Conservation (phyloP, 2,797 vertebrate species). For the Chaetodon trifasciatus region DNA sequence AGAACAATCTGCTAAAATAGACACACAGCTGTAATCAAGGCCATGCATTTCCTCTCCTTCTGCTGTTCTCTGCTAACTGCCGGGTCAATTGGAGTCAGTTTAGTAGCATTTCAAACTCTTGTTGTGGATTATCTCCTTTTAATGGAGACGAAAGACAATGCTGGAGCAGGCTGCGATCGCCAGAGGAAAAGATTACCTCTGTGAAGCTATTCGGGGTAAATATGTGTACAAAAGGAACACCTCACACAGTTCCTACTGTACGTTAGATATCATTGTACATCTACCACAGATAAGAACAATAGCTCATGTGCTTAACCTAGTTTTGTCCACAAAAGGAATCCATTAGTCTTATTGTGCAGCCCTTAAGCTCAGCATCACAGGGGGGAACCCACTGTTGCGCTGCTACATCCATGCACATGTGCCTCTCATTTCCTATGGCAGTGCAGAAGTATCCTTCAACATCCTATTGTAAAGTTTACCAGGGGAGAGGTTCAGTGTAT, state of each 20-base stretch:
- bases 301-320: slow-evolving; percentile 75
- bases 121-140: slow-evolving; percentile 83
- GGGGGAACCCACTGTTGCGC: slow-evolving; percentile 61
- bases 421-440: slow-evolving; percentile 85
- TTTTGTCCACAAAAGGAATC: slow-evolving; percentile 82
- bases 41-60: slow-evolving; percentile 93
- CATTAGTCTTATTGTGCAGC: slow-evolving; percentile 82
- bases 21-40: slow-evolving; percentile 95
- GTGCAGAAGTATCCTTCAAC: slow-evolving; percentile 85
- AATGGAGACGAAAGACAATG: slow-evolving; percentile 83
- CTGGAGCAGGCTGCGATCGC: slow-evolving; percentile 62
- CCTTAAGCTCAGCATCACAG: slow-evolving; percentile 75
- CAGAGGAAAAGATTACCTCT: slow-evolving; percentile 72
- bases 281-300: slow-evolving; percentile 75
- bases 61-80: slow-evolving; percentile 89
- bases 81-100: slow-evolving; percentile 96
- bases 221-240: slow-evolving; percentile 47
- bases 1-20: slow-evolving; percentile 95
- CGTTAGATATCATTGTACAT: slow-evolving; percentile 53
- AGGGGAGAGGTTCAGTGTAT: slow-evolving; percentile 89
- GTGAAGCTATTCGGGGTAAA: slow-evolving; percentile 63
- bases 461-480: slow-evolving; percentile 90
- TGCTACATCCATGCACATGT: slow-evolving; percentile 79
- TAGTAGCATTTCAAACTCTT: slow-evolving; percentile 91
- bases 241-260: slow-evolving; percentile 51